A percentile compares a stretch with the other conserved stretches of the same genome.
phyloP scores from a whole-genome alignment of 2,888 invertebrate species.

The Cyaniris semiargus region DNA sequence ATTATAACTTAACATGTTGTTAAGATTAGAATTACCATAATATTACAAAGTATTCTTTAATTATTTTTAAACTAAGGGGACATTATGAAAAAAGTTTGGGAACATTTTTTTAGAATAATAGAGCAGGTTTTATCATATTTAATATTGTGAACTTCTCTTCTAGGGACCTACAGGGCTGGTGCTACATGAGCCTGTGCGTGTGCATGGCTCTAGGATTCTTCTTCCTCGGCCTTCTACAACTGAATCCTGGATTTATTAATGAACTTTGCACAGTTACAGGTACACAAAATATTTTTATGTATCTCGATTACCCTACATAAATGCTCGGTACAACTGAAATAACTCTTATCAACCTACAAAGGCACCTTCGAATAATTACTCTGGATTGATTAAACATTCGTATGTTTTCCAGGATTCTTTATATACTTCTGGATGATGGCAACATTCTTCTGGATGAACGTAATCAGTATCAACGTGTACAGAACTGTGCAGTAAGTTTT shows the following conservation, averaged over 20 bases:
- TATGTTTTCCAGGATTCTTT: conserved; percentile 69
- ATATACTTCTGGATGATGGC: conserved; percentile 83
- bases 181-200: conserved; percentile 82
- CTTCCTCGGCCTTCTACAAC: conserved; percentile 79
- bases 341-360: too few relatives aligned
- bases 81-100: neutral
- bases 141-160: conserved; percentile 39
- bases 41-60: too few relatives aligned
- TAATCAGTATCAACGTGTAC: conserved; percentile 85
- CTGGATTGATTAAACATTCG: neutral
- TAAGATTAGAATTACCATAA: too few relatives aligned
- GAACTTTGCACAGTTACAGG: conserved; percentile 77
- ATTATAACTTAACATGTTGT: too few relatives aligned
- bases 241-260: conserved; percentile 59
- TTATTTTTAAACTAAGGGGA: neutral
- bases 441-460: conserved; percentile 87
- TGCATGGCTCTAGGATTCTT: conserved; percentile 82
- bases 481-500: conserved; percentile 82
- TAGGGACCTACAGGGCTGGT: conserved; percentile 83
- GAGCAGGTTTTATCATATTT: neutral
- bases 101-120: neutral
- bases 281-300: conserved; percentile 45
- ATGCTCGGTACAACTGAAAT: too few relatives aligned
- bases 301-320: too few relatives aligned
- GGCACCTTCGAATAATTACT: too few relatives aligned